Evolutionary conservation across 2,888 invertebrate genomes (phyloP).

Genomic region (Metacarcinus magister): DNA sequence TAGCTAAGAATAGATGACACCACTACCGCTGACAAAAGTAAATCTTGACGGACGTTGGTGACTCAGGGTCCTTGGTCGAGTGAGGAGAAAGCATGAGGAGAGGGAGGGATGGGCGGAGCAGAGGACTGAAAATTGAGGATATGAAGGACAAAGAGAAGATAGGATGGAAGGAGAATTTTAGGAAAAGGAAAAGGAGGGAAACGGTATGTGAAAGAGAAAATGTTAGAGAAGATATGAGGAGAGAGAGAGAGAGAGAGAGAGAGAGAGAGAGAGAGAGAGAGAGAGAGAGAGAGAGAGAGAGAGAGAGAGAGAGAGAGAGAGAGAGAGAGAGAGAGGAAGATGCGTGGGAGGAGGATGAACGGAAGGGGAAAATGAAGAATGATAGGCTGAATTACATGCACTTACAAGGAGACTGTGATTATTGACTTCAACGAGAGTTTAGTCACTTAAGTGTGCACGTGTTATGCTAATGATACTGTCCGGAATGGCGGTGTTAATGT

Average conservation of each 20-base stretch:
- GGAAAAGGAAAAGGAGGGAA: not conserved
- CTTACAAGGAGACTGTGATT: not conserved
- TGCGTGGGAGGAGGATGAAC: not conserved
- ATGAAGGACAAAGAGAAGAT: not conserved
- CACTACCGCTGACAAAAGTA: not conserved
- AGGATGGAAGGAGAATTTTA: too few species aligned
- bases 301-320: not conserved
- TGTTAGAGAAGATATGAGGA: too few species aligned
- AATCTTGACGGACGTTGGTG: not conserved
- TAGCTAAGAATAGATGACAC: not conserved
- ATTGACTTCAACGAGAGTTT: not conserved
- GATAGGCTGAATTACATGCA: not conserved
- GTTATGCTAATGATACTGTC: not conserved
- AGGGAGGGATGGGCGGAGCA: not conserved
- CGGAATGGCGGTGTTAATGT: not conserved
- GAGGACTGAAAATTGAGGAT: not conserved
- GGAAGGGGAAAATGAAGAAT: not conserved
- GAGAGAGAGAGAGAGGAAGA: not conserved
- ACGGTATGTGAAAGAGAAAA: not conserved
- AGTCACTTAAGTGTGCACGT: not conserved
- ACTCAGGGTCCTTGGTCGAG: not conserved
- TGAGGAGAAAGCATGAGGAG: not conserved
- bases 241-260: not conserved
- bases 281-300: not conserved
- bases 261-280: not conserved